phyloP scores from a whole-genome alignment of 2,888 invertebrate species.

The Ophion ventricosus region DNA sequence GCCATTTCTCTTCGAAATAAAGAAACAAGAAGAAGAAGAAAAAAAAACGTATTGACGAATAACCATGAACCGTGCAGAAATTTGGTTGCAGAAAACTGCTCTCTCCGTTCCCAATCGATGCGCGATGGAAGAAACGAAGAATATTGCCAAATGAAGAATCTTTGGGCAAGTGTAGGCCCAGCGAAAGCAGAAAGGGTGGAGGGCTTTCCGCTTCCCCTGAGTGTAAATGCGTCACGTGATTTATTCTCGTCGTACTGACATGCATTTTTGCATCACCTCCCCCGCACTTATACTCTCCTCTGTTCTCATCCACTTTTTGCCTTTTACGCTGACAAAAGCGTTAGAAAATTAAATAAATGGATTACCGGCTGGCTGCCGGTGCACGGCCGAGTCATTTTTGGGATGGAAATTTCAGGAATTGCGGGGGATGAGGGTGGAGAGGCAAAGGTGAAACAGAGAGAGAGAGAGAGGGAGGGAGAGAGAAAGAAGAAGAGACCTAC shows the following conservation, averaged over 20 bases:
- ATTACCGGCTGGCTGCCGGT: slow-evolving; percentile 53
- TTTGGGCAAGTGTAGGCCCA: not conserved
- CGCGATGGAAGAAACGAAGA: too few species aligned
- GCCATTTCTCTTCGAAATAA: not conserved
- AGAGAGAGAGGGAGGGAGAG: too few species aligned
- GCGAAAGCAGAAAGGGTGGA: not conserved
- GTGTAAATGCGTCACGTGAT: not conserved
- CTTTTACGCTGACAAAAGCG: slow-evolving; percentile 47
- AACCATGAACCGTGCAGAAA: not conserved
- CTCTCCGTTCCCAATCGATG: not conserved
- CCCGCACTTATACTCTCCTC: slow-evolving; percentile 7
- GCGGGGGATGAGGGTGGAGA: slow-evolving; percentile 43
- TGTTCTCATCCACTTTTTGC: not conserved
- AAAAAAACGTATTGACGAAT: not conserved
- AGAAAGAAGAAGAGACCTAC: slow-evolving; percentile 9
- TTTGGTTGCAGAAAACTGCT: too few species aligned
- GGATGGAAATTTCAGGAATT: slow-evolving; percentile 66
- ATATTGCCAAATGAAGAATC: not conserved
- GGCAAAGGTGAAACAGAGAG: slow-evolving; percentile 12
- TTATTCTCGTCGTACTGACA: not conserved
- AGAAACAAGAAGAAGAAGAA: not conserved
- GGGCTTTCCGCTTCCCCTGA: not conserved
- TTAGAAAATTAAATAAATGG: slow-evolving; percentile 66
- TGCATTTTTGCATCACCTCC: slow-evolving; percentile 21
- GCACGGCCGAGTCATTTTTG: slow-evolving; percentile 61